Evolutionary conservation across 2,888 invertebrate species (phyloP), one percentile per base, ranked within the genome.

Genomic region (Dasysyrphus tricinctus): DNA sequence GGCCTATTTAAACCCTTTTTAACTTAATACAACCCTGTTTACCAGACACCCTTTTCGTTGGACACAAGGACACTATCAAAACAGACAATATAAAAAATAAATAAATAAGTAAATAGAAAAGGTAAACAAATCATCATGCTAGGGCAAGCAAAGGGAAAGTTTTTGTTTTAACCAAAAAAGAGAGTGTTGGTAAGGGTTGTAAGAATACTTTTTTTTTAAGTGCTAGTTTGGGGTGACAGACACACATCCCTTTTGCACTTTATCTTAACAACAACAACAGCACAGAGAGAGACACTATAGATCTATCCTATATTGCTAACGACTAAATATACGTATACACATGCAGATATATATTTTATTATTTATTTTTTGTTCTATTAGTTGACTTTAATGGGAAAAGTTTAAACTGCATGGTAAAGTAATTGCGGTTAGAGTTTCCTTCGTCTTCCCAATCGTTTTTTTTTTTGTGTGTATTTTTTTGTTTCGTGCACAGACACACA

Each of bases 321-420:
- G 12, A 2, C 2, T 54, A 6, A 29, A 5, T 2, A 19, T 24
- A 24, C 24, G n/a, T n/a, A 24, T 14, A 54, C 14, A 54, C 54
- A 54, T 54, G 54, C 54, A 54, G 29, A 29, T 54, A 54, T 29
- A 49, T 54, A 24, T 75, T 70, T 54, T 63, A 70, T 76, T 76
- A 59, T 74, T 86, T 88, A 67, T 72, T 57, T 83, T 85, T 81
- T 70, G 77, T 79, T 67, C 84, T 88, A 88, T 88, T 88, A 88
- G 88, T 83, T 85, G 85, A 83, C 81, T 88, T 88, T 88, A 88
- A 88, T 88, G 88, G 88, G 88, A 88, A 88, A 88, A 88, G 88
- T 88, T 88, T 88, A 88, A 88, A 88, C 88, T 87, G 76, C 88
- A 84, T 81, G 81, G 84, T 88, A 88, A 61, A 88, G 88, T 88